These are phyloP conservation scores for Hystrix brachyura DNA, from an alignment of 2,113 vertebrate species.

Conservation along the genomic window DNA sequence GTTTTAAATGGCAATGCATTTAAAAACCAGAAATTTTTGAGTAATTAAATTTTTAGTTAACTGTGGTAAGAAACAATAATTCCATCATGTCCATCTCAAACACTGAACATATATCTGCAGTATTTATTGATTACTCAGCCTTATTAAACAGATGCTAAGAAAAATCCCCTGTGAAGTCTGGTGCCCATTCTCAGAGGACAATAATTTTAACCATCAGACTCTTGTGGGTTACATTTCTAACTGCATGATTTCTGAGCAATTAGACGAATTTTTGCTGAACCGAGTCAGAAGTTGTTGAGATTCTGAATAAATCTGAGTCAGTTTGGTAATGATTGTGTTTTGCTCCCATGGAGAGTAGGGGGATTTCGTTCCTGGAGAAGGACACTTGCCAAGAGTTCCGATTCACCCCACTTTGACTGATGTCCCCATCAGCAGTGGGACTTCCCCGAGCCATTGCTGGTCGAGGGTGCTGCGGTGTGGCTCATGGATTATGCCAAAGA, in stretches of 20 bases:
- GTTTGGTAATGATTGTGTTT: neutral
- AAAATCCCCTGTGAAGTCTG: neutral
- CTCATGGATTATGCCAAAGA: neutral
- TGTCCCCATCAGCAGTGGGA: neutral
- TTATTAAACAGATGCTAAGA: slow-evolving; percentile 23
- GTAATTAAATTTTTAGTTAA: slow-evolving; percentile 57
- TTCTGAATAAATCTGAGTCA: neutral
- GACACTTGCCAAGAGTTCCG: neutral
- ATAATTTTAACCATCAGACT: neutral
- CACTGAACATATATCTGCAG: neutral
- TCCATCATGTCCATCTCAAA: neutral
- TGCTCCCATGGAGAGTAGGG: neutral
- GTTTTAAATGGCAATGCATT: slow-evolving; percentile 56
- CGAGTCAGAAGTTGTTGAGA: neutral
- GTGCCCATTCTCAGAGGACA: neutral
- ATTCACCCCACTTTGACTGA: neutral
- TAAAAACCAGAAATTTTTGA: slow-evolving; percentile 59
- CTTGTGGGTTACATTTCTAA: neutral
- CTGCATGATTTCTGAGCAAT: neutral
- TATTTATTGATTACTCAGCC: neutral
- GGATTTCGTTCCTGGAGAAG: neutral
- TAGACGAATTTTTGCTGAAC: neutral
- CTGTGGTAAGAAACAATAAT: slow-evolving; percentile 28
- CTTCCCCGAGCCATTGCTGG: neutral
- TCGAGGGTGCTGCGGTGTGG: neutral